These are phyloP conservation scores for Eulemur coronatus DNA, from an alignment of 2,797 vertebrate species.

Conservation along the genomic window DNA sequence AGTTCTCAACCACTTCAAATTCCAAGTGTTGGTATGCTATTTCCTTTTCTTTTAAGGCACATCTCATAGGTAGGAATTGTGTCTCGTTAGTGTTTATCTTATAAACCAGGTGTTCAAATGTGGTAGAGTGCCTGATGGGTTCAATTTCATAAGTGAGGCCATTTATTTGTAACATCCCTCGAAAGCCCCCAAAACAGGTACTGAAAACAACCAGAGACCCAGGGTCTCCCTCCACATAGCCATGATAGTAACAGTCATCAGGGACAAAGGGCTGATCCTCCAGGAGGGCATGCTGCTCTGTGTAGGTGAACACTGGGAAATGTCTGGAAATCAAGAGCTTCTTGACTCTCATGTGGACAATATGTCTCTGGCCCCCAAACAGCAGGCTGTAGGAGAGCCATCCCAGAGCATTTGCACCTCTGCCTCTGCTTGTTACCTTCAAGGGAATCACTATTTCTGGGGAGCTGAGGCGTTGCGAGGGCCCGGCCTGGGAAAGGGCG, in stretches of 20 bases:
- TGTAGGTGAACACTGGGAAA: constrained; percentile 80
- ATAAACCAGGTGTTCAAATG: constrained; percentile 80
- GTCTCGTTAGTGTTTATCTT: constrained; percentile 51
- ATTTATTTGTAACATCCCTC: constrained; percentile 58
- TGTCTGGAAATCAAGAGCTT: constrained; percentile 53
- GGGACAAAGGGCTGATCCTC: constrained; percentile 60
- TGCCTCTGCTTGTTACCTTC: constrained; percentile 61
- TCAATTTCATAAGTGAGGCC: constrained; percentile 57
- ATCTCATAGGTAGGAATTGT: background rate
- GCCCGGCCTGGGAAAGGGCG: background rate
- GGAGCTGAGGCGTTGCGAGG: background rate
- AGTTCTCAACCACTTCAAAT: background rate
- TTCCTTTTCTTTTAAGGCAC: constrained; percentile 68
- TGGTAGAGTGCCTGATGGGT: constrained; percentile 30
- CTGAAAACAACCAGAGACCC: constrained; percentile 66
- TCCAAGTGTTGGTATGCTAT: constrained; percentile 44
- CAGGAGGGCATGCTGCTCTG: background rate
- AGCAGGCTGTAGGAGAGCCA: constrained; percentile 77
- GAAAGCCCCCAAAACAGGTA: constrained; percentile 68
- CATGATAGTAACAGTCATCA: constrained; percentile 68
- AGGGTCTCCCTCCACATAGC: constrained; percentile 41
- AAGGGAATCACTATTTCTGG: constrained; percentile 77
- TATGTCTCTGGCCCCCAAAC: constrained; percentile 67
- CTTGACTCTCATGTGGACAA: constrained; percentile 75
- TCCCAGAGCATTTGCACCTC: background rate